phyloP scores from a whole-genome alignment of 2,113 vertebrate species.

The Pachycephala philippinensis region DNA sequence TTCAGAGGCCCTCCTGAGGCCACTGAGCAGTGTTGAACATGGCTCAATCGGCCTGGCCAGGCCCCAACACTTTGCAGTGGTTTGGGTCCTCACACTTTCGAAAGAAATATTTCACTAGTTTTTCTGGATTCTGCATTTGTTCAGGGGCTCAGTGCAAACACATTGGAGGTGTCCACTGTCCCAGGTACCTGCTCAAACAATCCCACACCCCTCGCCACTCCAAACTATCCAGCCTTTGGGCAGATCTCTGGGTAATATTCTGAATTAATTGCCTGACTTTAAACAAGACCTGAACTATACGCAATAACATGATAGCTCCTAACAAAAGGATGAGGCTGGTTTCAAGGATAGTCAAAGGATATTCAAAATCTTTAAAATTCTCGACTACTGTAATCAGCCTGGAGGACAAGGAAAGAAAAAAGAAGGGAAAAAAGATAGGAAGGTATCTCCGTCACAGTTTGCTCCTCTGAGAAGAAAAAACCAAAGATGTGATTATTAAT shows the following conservation, averaged over 20 bases:
- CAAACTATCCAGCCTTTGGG: neutral
- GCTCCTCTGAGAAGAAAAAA: neutral
- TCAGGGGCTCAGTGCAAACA: no score
- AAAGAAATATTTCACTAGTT: neutral
- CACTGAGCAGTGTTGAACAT: neutral
- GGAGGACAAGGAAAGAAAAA: neutral
- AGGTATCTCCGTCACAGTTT: neutral
- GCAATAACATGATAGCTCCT: neutral
- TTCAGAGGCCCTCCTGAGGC: neutral
- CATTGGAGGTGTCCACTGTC: no score
- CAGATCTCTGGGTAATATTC: neutral
- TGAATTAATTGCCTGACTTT: neutral
- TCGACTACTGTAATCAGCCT: neutral
- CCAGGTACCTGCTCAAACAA: neutral
- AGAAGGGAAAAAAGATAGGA: neutral
- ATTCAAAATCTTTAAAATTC: neutral
- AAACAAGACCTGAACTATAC: neutral
- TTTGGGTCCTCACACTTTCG: no score
- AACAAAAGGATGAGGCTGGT: neutral
- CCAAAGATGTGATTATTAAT: neutral
- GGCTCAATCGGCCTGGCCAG: neutral
- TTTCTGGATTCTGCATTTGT: neutral
- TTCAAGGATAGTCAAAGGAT: neutral
- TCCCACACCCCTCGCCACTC: accelerated
- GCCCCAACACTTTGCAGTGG: neutral